phyloP scores from a whole-genome alignment of 2,113 vertebrate species.

The Falco punctatus region DNA sequence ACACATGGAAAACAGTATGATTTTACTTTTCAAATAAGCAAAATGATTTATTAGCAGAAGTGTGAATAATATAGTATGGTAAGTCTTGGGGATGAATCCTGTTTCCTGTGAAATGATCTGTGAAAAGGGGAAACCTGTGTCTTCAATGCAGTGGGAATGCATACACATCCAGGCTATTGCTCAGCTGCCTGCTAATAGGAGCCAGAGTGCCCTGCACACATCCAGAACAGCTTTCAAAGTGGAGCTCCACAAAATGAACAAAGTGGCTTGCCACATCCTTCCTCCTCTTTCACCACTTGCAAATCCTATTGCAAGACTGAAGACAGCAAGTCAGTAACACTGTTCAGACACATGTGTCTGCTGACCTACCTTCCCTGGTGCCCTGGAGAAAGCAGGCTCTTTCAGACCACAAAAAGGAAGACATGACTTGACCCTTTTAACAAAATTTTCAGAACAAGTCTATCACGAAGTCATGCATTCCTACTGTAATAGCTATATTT shows the following conservation, averaged over 20 bases:
- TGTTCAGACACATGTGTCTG: not conserved
- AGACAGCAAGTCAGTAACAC: not conserved
- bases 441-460: not conserved
- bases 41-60: slow-evolving; percentile 47
- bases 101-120: slow-evolving; percentile 47
- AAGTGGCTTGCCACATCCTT: slow-evolving; percentile 25
- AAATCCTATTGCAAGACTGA: not conserved
- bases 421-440: not conserved
- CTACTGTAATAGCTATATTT: not conserved
- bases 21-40: slow-evolving; percentile 29
- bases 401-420: not conserved
- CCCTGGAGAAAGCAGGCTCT: not conserved
- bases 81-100: slow-evolving; percentile 14
- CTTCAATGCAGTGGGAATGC: not conserved
- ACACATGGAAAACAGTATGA: slow-evolving; percentile 23
- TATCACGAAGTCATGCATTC: not conserved
- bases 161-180: not conserved
- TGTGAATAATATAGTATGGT: not conserved
- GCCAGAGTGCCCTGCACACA: not conserved
- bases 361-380: not conserved
- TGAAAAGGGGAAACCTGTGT: slow-evolving; percentile 12
- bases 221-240: slow-evolving; percentile 9
- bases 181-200: slow-evolving; percentile 23
- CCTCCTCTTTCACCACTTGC: not conserved
- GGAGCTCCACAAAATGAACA: not conserved